phyloP scores from a whole-genome alignment of 2,888 invertebrate species.

The Sarcophaga caerulescens region DNA sequence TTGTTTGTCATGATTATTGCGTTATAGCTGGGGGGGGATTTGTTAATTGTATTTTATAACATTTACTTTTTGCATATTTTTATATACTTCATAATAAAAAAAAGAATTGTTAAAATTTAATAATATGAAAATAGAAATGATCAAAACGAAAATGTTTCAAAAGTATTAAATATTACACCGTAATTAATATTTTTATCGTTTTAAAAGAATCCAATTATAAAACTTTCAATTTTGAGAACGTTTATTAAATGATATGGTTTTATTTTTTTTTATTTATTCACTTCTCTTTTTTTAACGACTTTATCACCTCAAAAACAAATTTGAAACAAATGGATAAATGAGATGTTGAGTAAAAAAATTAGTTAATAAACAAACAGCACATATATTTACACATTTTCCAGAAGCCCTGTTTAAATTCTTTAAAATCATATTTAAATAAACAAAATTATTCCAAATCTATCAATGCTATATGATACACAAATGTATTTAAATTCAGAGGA shows the following conservation, averaged over 20 bases:
- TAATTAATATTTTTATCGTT: background rate
- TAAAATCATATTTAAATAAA: background rate
- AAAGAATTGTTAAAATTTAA: background rate
- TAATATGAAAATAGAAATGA: background rate
- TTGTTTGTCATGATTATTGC: conserved; percentile 46
- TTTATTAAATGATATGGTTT: conserved; percentile 51
- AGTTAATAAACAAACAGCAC: too few species aligned
- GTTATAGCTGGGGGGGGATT: background rate
- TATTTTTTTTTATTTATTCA: background rate
- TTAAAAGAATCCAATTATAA: conserved; percentile 22
- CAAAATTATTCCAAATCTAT: too few species aligned
- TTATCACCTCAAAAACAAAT: conserved; percentile 14
- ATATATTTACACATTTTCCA: too few species aligned
- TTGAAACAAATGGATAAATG: too few species aligned
- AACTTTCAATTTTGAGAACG: conserved; percentile 34
- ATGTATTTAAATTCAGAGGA: background rate
- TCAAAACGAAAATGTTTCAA: too few species aligned
- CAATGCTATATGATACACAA: background rate
- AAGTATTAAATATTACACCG: too few species aligned
- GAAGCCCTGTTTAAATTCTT: background rate
- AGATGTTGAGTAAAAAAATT: too few species aligned
- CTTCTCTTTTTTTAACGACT: conserved; percentile 31
- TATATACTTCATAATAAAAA: conserved; percentile 11
- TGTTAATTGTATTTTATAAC: conserved; percentile 7
- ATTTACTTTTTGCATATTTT: conserved; percentile 6